Conservation (phyloP, 2,888 invertebrate genomes). For the Cancer borealis region DNA sequence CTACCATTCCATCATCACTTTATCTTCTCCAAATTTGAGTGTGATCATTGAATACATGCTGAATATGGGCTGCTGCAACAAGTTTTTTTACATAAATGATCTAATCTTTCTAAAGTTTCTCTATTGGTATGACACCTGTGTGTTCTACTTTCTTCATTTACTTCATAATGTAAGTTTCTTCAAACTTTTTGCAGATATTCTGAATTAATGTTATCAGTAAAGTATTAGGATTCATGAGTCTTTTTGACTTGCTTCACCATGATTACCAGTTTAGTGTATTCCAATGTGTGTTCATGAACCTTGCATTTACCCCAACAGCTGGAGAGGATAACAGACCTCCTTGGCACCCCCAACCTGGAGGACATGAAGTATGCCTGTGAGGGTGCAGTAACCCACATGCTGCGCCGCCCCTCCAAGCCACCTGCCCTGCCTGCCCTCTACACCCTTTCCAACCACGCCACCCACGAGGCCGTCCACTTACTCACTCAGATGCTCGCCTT, state of each 20-base stretch:
- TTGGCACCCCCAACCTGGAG: slow-evolving; percentile 96
- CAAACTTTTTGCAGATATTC: not conserved
- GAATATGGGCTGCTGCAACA: not conserved
- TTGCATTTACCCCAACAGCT: slow-evolving; percentile 81
- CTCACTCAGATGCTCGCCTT: slow-evolving; percentile 98
- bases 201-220: not conserved
- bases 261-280: not conserved
- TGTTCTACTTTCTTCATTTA: not conserved
- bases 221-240: not conserved
- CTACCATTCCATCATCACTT: not conserved
- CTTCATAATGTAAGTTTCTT: not conserved
- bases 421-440: slow-evolving; percentile 94
- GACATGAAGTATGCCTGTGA: slow-evolving; percentile 99
- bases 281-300: not conserved
- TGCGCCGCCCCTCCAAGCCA: slow-evolving; percentile 91
- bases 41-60: not conserved
- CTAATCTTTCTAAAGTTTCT: not conserved
- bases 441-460: slow-evolving; percentile 94
- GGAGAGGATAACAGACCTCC: slow-evolving; percentile 97
- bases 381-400: slow-evolving; percentile 94
- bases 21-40: not conserved
- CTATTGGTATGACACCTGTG: not conserved
- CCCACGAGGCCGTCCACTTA: slow-evolving; percentile 98
- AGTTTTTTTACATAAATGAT: not conserved
- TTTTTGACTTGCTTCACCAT: not conserved